Evolutionary conservation across 2,797 vertebrate species (phyloP).

Genomic region (Epinephelus coioides): DNA sequence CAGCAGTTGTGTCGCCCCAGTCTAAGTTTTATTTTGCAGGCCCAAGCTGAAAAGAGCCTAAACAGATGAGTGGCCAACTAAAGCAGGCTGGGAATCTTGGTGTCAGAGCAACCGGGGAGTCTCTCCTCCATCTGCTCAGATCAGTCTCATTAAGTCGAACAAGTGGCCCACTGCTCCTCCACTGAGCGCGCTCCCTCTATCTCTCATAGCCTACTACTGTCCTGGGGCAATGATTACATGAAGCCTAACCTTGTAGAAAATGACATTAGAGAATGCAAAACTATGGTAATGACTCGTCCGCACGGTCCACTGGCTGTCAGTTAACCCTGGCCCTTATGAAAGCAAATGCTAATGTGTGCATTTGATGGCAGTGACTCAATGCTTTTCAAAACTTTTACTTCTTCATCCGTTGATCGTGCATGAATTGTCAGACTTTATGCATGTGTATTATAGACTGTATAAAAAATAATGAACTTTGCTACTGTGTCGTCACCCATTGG

Average conservation of each 20-base stretch:
- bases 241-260: constrained; percentile 83
- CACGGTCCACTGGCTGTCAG: constrained; percentile 65
- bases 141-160: constrained; percentile 81
- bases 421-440: not conserved
- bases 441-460: not conserved
- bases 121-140: constrained; percentile 78
- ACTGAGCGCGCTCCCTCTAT: constrained; percentile 49
- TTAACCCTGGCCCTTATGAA: constrained; percentile 43
- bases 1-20: not conserved
- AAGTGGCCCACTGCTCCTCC: constrained; percentile 67
- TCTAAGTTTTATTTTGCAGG: constrained; percentile 15
- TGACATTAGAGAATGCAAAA: constrained; percentile 77
- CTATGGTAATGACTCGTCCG: constrained; percentile 66
- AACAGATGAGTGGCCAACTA: constrained; percentile 56
- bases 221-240: constrained; percentile 74
- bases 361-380: constrained; percentile 31
- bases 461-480: too few relatives aligned
- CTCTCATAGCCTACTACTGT: constrained; percentile 57
- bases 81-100: constrained; percentile 49
- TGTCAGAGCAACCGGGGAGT: constrained; percentile 63
- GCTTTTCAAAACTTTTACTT: constrained; percentile 7
- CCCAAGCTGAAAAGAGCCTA: constrained; percentile 16
- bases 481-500: too few relatives aligned
- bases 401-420: not conserved
- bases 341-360: constrained; percentile 27